Conservation (phyloP, 37 sponge, comb jelly and placozoan species). For the Hormiphora californensis region DNA sequence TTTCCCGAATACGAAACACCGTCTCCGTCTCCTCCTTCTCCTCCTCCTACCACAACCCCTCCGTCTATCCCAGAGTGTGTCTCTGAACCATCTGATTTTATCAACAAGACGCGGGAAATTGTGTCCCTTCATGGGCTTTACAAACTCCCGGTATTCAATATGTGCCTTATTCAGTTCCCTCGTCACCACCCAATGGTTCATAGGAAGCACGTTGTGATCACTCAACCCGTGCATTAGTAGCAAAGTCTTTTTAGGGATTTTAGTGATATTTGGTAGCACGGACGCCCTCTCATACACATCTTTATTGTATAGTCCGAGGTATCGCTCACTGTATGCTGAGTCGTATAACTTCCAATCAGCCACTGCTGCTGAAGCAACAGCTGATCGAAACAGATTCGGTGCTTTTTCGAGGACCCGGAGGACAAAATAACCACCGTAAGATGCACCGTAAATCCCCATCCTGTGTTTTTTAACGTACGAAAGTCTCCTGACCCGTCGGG, state of each 20-base stretch:
- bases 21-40: no score
- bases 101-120: neutral
- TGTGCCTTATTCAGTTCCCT: neutral
- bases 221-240: neutral
- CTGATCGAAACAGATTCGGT: neutral
- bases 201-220: neutral
- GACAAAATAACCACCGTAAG: conserved; percentile 5
- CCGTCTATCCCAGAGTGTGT: neutral
- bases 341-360: neutral
- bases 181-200: neutral
- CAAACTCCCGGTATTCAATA: neutral
- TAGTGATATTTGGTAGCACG: neutral
- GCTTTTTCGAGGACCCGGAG: neutral
- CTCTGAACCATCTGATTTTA: neutral
- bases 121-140: neutral
- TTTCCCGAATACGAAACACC: no score
- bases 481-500: neutral
- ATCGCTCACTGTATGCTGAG: conserved; percentile 2
- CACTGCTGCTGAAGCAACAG: neutral
- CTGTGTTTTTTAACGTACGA: neutral
- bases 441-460: neutral
- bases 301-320: neutral
- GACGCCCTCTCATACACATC: conserved; percentile 3
- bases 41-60: neutral
- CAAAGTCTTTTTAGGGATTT: neutral